phyloP scores from a whole-genome alignment of 2,888 invertebrate genomes.

The Mimachlamys varia region DNA sequence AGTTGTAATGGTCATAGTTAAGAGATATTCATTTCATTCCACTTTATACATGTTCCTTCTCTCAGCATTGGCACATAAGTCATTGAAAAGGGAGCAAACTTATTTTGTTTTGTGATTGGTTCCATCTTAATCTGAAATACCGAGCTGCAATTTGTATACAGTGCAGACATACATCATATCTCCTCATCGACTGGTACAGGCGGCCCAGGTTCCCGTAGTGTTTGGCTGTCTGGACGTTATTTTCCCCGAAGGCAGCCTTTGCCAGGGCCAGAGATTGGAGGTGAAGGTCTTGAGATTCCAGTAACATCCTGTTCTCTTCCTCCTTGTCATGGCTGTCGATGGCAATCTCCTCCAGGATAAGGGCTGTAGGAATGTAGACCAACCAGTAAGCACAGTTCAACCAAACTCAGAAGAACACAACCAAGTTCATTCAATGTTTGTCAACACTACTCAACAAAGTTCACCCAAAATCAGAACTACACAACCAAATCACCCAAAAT shows the following conservation, averaged over 20 bases:
- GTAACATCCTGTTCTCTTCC: slow-evolving; percentile 85
- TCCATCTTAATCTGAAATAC: too few species aligned
- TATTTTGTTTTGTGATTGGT: too few species aligned
- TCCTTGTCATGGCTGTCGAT: slow-evolving; percentile 86
- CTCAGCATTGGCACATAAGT: too few species aligned
- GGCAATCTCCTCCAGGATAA: slow-evolving; percentile 96
- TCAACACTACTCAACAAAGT: too few species aligned
- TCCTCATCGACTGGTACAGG: slow-evolving; percentile 95
- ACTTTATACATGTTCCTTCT: too few species aligned
- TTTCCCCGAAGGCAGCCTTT: slow-evolving; percentile 93
- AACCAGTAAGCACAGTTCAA: not conserved
- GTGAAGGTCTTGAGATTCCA: slow-evolving; percentile 92
- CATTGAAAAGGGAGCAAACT: too few species aligned
- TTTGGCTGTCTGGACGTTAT: slow-evolving; percentile 97
- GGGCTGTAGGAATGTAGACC: slow-evolving; percentile 83
- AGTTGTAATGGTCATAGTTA: too few species aligned
- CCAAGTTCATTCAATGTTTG: too few species aligned
- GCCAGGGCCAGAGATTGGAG: slow-evolving; percentile 91
- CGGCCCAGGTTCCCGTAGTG: slow-evolving; percentile 97
- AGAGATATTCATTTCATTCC: too few species aligned
- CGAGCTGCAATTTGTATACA: slow-evolving; percentile 51
- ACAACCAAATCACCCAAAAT: too few species aligned
- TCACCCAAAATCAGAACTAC: too few species aligned
- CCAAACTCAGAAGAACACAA: too few species aligned
- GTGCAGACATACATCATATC: slow-evolving; percentile 86